These are phyloP conservation scores for Paradoxurus hermaphroditus DNA, from an alignment of 2,113 vertebrate species.

Conservation along the genomic window DNA sequence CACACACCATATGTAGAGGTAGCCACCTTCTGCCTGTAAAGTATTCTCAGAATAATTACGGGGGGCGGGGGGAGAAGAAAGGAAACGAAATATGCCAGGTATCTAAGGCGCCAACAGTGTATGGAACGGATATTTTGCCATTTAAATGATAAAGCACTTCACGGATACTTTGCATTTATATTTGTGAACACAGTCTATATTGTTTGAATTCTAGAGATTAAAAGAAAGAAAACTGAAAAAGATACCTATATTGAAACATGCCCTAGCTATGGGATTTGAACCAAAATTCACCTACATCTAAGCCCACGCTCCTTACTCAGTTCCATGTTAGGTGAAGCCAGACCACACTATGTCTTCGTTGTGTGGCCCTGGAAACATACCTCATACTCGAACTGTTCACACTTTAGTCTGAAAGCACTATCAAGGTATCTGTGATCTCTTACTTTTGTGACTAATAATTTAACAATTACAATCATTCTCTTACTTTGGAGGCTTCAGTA, in stretches of 20 bases:
- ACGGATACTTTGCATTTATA: not conserved
- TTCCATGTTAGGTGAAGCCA: not conserved
- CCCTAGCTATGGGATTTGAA: not conserved
- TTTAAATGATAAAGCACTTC: not conserved
- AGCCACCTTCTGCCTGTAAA: conserved; percentile 4
- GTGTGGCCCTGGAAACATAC: not conserved
- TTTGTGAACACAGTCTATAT: not conserved
- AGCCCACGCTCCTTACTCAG: not conserved
- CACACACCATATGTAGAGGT: conserved; percentile 32
- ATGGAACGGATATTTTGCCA: not conserved
- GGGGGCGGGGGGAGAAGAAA: not conserved
- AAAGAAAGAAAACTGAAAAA: not conserved
- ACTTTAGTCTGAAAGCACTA: not conserved
- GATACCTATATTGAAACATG: not conserved
- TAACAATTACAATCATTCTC: not conserved
- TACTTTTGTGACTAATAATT: not conserved
- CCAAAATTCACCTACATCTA: not conserved
- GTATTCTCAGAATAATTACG: not conserved
- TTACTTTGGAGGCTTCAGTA: not conserved
- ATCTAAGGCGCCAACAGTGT: not conserved
- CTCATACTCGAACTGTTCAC: not conserved
- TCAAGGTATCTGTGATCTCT: not conserved
- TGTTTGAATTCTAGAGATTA: not conserved
- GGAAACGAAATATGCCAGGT: not conserved
- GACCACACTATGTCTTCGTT: not conserved